A percentile compares a stretch with the other conserved stretches of the same genome.
These are phyloP conservation scores for Drosophila nigrodunni DNA, from an alignment of 1,140 invertebrate species.

Conservation along the genomic window DNA sequence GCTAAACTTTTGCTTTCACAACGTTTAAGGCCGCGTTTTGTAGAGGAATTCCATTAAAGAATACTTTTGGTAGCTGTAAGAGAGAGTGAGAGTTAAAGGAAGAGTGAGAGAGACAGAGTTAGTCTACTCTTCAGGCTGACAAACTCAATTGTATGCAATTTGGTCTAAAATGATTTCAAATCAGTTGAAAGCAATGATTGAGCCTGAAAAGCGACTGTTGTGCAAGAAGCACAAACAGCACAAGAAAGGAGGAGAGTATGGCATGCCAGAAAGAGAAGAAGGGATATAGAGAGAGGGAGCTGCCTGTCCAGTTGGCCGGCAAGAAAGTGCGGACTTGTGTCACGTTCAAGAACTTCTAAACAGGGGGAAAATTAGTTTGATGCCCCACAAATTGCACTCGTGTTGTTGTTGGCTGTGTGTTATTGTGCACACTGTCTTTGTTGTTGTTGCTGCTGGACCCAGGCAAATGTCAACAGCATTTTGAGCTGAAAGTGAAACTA, in stretches of 20 bases:
- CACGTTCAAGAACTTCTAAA: conserved; percentile 79
- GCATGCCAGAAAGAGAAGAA: not conserved
- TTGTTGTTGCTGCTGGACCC: conserved; percentile 4
- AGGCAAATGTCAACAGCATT: conserved; percentile 73
- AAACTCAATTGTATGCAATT: conserved; percentile 79
- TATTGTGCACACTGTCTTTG: not conserved
- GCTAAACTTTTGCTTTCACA: too few relatives aligned
- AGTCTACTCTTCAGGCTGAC: conserved; percentile 36
- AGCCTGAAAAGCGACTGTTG: conserved; percentile 29
- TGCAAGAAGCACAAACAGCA: conserved; percentile 29
- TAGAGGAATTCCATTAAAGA: too few relatives aligned
- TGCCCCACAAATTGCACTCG: conserved; percentile 40
- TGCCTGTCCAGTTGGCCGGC: conserved; percentile 14
- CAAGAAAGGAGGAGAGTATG: not conserved
- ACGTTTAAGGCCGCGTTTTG: too few relatives aligned
- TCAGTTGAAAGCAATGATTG: conserved; percentile 66
- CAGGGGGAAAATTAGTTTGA: conserved; percentile 80
- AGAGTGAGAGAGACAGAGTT: not conserved
- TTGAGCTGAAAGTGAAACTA: conserved; percentile 71
- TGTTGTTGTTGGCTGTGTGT: too few relatives aligned
- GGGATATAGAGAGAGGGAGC: not conserved
- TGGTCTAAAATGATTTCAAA: conserved; percentile 78
- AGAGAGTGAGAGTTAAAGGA: not conserved
- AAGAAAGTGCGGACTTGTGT: conserved; percentile 73
- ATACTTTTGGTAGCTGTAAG: not conserved